A percentile compares a stretch with the other conserved stretches of the same genome.
These are phyloP conservation scores for Typhlomys cinereus DNA, from an alignment of 2,113 vertebrate species.

Conservation along the genomic window DNA sequence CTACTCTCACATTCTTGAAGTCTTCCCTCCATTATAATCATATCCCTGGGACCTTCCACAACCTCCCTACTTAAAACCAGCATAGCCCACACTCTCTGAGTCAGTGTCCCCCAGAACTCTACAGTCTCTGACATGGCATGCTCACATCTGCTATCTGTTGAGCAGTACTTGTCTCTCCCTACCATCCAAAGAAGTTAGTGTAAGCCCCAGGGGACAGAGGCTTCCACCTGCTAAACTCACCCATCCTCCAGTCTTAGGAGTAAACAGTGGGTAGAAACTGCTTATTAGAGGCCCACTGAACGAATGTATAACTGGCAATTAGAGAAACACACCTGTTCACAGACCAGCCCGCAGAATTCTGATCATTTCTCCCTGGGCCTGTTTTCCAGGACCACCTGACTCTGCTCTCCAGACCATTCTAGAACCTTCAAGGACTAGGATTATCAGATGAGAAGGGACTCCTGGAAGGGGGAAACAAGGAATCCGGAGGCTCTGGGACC, in stretches of 20 bases:
- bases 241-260: background rate
- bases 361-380: background rate
- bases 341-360: background rate
- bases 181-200: background rate
- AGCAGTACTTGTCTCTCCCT: background rate
- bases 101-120: background rate
- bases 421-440: background rate
- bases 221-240: background rate
- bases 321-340: background rate
- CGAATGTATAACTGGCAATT: background rate
- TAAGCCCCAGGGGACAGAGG: background rate
- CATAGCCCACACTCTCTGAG: too few relatives aligned
- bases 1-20: background rate
- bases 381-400: background rate
- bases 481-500: background rate
- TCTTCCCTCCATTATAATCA: background rate
- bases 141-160: too few relatives aligned
- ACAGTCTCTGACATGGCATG: too few relatives aligned
- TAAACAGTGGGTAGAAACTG: background rate
- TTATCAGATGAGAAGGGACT: background rate
- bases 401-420: background rate
- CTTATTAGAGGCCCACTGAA: background rate
- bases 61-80: too few relatives aligned
- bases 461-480: background rate
- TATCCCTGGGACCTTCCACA: too few relatives aligned